phyloP scores from a whole-genome alignment of 2,797 vertebrate species.

The Pteropus rufus region DNA sequence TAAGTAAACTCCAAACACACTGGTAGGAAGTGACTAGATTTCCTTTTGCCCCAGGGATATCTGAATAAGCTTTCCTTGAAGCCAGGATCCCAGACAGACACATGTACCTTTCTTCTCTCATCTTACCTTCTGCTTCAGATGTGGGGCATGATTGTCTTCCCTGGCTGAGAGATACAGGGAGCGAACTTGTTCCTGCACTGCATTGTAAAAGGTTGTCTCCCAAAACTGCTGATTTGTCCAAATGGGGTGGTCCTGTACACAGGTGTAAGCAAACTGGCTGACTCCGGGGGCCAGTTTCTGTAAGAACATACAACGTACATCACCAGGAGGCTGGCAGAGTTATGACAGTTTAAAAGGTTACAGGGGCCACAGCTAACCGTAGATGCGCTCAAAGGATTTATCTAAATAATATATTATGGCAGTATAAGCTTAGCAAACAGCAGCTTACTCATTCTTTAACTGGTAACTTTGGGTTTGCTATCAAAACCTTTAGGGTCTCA shows the following conservation, averaged over 20 bases:
- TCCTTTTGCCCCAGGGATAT: background rate
- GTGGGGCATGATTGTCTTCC: conserved; percentile 84
- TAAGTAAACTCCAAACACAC: background rate
- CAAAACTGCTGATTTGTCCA: conserved; percentile 99
- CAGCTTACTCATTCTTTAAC: conserved; percentile 28
- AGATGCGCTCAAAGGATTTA: conserved; percentile 31
- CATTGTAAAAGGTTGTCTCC: conserved; percentile 98
- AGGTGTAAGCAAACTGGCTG: conserved; percentile 98
- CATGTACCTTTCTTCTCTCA: background rate
- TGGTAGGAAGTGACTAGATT: background rate
- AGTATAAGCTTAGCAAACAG: conserved; percentile 3
- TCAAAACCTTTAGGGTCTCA: background rate
- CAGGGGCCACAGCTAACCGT: background rate
- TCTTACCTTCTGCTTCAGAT: conserved; percentile 88
- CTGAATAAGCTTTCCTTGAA: background rate
- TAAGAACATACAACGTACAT: conserved; percentile 62
- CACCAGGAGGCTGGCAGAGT: background rate
- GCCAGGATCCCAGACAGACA: background rate
- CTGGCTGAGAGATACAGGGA: conserved; percentile 91
- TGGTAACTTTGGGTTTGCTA: background rate
- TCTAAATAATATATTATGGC: background rate
- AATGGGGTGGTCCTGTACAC: conserved; percentile 97
- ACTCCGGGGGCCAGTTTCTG: conserved; percentile 96
- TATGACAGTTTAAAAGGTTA: conserved; percentile 8
- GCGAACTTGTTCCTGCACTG: conserved; percentile 95